Evolutionary conservation across 2,113 vertebrate species (phyloP).

Genomic region (Cariama cristata): DNA sequence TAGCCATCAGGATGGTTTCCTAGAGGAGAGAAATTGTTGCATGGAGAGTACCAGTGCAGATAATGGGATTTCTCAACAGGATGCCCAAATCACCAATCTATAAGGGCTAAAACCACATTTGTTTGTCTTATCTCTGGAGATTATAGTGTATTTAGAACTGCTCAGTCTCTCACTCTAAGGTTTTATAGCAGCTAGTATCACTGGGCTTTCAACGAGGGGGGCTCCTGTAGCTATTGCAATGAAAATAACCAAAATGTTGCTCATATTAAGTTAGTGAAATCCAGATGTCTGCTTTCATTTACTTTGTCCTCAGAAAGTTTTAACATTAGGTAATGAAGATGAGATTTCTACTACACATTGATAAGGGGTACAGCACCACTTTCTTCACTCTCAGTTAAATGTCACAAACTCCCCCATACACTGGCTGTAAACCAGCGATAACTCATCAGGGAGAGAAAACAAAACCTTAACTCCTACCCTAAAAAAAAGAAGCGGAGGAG

Average conservation of each 20-base stretch:
- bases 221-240: background rate
- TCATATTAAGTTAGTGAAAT: background rate
- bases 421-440: background rate
- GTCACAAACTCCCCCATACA: background rate
- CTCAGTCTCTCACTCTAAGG: background rate
- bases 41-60: background rate
- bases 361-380: background rate
- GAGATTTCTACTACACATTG: background rate
- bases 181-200: background rate
- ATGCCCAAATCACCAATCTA: background rate
- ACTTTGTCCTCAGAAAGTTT: background rate
- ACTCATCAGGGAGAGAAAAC: background rate
- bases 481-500: background rate
- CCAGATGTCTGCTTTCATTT: background rate
- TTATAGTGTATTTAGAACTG: background rate
- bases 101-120: background rate
- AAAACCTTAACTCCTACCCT: background rate
- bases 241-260: background rate
- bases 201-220: rapidly evolving
- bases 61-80: background rate
- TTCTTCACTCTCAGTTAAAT: constrained; percentile 4
- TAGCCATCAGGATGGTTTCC: background rate
- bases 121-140: background rate
- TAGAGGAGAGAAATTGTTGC: background rate
- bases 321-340: background rate